Percentiles rank a stretch among this genome's conserved stretches.
Evolutionary conservation across 2,888 invertebrate species (phyloP).

Genomic region (Scrobipalpa costella): DNA sequence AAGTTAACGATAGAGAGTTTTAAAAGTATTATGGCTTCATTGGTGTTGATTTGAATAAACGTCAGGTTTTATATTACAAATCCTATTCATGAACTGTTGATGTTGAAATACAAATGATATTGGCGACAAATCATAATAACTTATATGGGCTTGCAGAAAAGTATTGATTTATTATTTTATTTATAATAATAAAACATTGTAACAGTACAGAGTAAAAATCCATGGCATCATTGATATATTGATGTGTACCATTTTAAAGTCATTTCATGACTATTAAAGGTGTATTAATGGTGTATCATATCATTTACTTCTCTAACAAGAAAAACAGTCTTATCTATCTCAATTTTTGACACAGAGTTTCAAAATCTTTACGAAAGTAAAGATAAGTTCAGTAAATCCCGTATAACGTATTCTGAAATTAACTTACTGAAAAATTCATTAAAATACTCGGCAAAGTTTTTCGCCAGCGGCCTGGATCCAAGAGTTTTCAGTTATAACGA

Average conservation of each 20-base stretch:
- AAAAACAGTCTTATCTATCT: not conserved
- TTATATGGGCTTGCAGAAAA: not conserved
- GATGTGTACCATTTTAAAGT: too few species aligned
- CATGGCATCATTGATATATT: too few species aligned
- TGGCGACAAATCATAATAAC: not conserved
- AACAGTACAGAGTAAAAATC: too few species aligned
- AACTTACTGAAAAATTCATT: conserved; percentile 28
- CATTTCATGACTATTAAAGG: too few species aligned
- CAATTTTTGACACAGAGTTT: not conserved
- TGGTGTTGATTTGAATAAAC: conserved; percentile 47
- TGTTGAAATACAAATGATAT: not conserved
- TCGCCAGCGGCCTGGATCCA: conserved; percentile 20
- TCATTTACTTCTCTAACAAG: not conserved
- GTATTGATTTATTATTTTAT: too few species aligned
- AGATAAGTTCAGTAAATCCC: conserved; percentile 23
- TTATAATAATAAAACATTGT: too few species aligned
- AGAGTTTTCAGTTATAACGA: conserved; percentile 19
- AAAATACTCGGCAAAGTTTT: conserved; percentile 23
- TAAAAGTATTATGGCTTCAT: conserved; percentile 54
- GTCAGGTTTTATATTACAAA: conserved; percentile 16
- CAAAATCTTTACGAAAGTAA: not conserved
- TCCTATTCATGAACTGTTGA: conserved; percentile 10
- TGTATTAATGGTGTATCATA: not conserved
- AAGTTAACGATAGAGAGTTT: conserved; percentile 68
- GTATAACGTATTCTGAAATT: conserved; percentile 25